Evolutionary conservation across 2,888 invertebrate genomes (phyloP).

Genomic region (Tortrix viridana): DNA sequence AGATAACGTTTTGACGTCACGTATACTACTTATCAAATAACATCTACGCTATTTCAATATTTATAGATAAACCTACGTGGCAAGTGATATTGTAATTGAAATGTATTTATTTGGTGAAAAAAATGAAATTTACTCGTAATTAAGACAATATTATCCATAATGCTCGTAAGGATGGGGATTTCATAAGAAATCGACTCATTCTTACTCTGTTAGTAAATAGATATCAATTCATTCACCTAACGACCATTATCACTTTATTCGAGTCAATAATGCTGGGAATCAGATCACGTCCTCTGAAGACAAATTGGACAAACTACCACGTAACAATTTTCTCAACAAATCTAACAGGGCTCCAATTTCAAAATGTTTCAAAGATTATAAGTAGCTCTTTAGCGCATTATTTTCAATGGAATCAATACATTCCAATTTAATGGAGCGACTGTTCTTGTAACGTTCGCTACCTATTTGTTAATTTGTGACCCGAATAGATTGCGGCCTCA

Average conservation of each 20-base stretch:
- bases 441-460: slow-evolving; percentile 44
- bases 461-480: slow-evolving; percentile 57
- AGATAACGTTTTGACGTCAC: slow-evolving; percentile 4
- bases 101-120: background rate
- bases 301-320: slow-evolving; percentile 6
- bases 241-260: slow-evolving; percentile 25
- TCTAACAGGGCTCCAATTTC: background rate
- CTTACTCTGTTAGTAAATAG: background rate
- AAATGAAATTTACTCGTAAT: too few relatives aligned
- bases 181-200: background rate
- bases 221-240: background rate
- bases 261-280: slow-evolving; percentile 26
- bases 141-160: background rate
- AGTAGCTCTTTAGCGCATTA: slow-evolving; percentile 1
- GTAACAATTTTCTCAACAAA: background rate
- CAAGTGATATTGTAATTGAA: background rate
- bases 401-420: background rate
- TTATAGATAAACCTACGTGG: background rate
- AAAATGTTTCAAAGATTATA: background rate
- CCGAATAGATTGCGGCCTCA: slow-evolving; percentile 54
- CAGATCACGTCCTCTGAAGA: slow-evolving; percentile 6
- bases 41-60: background rate
- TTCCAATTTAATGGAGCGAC: slow-evolving; percentile 44
- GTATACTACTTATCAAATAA: slow-evolving; percentile 12
- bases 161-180: background rate